Evolutionary conservation across 2,888 invertebrate species (phyloP), one percentile per base, ranked within the genome.

Genomic region (Gymnoscelis rufifasciata): DNA sequence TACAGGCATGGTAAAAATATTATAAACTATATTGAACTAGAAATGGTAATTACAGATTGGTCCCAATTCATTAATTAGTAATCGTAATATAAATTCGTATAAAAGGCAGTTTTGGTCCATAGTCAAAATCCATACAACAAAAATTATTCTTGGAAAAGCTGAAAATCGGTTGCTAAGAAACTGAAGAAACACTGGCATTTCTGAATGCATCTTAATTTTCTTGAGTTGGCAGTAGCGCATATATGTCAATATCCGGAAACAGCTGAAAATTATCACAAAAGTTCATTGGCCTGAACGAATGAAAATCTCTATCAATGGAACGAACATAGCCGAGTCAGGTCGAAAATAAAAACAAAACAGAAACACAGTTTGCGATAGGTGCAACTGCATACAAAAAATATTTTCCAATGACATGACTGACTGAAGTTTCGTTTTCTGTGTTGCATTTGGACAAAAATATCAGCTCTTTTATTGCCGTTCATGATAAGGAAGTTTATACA

Each of bases 101-200:
- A 72, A 78, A 78, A 80, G 65, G 74, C 72, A 82, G 71, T 72
- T 71, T 81, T 79, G 77, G 78, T 82, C 73, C 77, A 19, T 19
- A 19, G 19, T 19, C 19, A 19, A 19, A 19, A 19, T 19, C 19
- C 19, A 77, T 75, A 33, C 10, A 3, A 19, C 5, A 28, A 28
- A 65, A 69, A 60, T 72, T 69, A 50, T 62, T 12, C 51, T 63
- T n/a, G n/a, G n/a, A n/a, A n/a, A n/a, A n/a, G n/a, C n/a, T 60
- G 62, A 43, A 60, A 66, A 59, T 55, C 48, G 31, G 81, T 82
- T 78, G 78, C 81, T 70, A 36, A 5, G 11, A 26, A 41, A 5
- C n/a, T 4, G 14, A 24, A 28, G 7, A 11, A 38, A 27, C 26
- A 6, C 26, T 5, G 5, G 3, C 5, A 19, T 19, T 19, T 7